phyloP scores from a whole-genome alignment of 64 coral and sea anemone species.

The Anthopleura sola region DNA sequence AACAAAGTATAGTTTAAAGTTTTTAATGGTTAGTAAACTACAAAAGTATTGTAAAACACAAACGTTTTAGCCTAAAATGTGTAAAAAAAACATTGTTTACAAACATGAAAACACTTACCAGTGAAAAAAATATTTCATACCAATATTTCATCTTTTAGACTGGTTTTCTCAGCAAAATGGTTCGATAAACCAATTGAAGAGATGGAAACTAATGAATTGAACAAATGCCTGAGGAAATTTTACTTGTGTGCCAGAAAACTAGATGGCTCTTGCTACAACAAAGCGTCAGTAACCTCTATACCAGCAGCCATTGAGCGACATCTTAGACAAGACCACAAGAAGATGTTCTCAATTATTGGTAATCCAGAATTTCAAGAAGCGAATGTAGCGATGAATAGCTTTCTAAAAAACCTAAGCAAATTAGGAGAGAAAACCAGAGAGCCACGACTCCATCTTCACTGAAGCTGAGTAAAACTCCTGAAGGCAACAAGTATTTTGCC shows the following conservation, averaged over 20 bases:
- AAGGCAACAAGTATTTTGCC: not conserved
- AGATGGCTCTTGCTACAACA: not conserved
- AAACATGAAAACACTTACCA: too few relatives aligned
- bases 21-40: not conserved
- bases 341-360: not conserved
- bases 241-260: conserved; percentile 7
- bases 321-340: not conserved
- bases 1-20: too few relatives aligned
- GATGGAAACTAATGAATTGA: conserved; percentile 6
- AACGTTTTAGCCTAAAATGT: too few relatives aligned
- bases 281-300: conserved; percentile 23
- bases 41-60: too few relatives aligned
- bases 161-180: conserved; percentile 21
- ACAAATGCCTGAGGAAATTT: conserved; percentile 31
- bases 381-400: not conserved
- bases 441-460: not conserved
- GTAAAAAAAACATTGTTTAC: too few relatives aligned
- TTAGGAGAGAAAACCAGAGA: conserved; percentile 32
- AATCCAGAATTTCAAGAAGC: conserved; percentile 24
- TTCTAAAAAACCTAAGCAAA: conserved; percentile 16
- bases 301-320: conserved; percentile 22
- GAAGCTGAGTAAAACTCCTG: conserved; percentile 9
- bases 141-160: conserved; percentile 17
- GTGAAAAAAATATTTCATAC: not conserved
- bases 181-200: not conserved